Conservation (phyloP, 2,113 vertebrate species). For the Anthoscopus minutus region DNA sequence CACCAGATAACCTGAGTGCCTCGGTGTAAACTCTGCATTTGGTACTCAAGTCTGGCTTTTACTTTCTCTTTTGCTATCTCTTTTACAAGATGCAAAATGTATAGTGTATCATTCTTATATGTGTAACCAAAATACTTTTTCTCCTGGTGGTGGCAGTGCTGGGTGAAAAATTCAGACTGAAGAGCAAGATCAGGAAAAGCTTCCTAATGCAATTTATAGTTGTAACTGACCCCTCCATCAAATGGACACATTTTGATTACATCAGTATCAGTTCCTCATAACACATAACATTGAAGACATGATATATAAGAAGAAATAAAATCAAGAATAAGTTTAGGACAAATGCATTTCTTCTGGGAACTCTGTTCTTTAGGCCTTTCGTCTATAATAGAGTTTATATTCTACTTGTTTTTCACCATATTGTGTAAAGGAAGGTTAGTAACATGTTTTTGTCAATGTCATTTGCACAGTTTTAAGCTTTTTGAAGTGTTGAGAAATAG, state of each 20-base stretch:
- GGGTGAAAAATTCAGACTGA: not conserved
- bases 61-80: too few species aligned
- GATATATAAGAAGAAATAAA: not conserved
- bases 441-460: not conserved
- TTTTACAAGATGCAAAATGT: too few species aligned
- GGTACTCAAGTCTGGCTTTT: not conserved
- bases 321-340: not conserved
- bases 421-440: not conserved
- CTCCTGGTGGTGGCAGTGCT: not conserved
- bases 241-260: not conserved
- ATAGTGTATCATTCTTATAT: not conserved
- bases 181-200: not conserved
- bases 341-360: not conserved
- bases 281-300: not conserved
- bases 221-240: not conserved
- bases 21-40: not conserved
- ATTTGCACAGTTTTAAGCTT: not conserved
- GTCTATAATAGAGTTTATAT: not conserved
- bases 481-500: constrained; percentile 22
- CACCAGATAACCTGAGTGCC: not conserved
- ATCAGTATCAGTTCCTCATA: not conserved
- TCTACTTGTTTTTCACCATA: not conserved
- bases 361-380: not conserved
- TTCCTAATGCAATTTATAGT: not conserved
- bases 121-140: not conserved